Evolutionary conservation across 1,140 invertebrate species (phyloP).

Genomic region (Drosophila bocki): DNA sequence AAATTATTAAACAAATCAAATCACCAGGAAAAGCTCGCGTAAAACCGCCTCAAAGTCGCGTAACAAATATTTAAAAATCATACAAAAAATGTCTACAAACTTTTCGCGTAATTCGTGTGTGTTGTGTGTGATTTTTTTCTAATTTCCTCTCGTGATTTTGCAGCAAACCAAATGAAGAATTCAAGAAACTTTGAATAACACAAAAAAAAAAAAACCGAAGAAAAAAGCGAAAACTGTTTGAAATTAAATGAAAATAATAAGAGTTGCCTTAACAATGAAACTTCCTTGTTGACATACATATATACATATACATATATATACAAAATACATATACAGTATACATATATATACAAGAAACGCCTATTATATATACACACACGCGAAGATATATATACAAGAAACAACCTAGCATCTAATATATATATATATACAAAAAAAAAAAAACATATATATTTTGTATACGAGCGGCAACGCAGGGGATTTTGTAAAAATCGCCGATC

Average conservation of each 20-base stretch:
- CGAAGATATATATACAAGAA: constrained; percentile 7
- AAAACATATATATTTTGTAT: constrained; percentile 63
- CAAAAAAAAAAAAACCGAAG: too few species aligned
- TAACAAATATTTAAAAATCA: background rate
- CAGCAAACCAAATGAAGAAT: constrained; percentile 14
- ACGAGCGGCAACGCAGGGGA: constrained; percentile 15
- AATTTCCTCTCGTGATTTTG: constrained; percentile 1
- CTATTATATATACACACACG: constrained; percentile 29
- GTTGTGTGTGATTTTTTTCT: constrained; percentile 4
- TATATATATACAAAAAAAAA: constrained; percentile 27
- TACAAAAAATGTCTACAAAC: background rate
- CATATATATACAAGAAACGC: constrained; percentile 42
- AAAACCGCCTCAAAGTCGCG: background rate
- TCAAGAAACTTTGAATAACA: constrained; percentile 1
- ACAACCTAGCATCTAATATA: constrained; percentile 22
- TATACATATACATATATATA: constrained; percentile 53
- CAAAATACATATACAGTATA: constrained; percentile 53
- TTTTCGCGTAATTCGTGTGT: background rate
- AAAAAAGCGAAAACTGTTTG: constrained; percentile 1
- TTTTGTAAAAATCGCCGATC: constrained; percentile 5
- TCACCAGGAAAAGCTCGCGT: background rate
- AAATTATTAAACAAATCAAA: background rate
- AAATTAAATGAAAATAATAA: constrained; percentile 28
- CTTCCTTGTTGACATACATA: constrained; percentile 76
- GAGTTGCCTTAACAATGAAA: constrained; percentile 78